Evolutionary conservation across 2,888 invertebrate species (phyloP).

Genomic region (Epistrophella euchroma): DNA sequence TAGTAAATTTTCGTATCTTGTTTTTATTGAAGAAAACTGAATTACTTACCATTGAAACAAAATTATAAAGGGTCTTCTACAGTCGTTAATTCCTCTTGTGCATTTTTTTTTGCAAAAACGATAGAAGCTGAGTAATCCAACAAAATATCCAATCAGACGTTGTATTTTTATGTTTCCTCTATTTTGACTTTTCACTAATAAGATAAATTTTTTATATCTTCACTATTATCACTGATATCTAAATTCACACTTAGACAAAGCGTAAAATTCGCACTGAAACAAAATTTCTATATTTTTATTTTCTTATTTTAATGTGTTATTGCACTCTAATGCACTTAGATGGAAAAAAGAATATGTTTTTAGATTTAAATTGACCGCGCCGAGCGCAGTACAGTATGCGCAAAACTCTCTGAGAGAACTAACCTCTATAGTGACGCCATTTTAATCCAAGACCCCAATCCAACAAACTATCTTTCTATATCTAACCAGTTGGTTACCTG

Average conservation of each 20-base stretch:
- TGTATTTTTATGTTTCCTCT: conserved; percentile 22
- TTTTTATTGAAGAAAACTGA: conserved; percentile 39
- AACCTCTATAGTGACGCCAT: conserved; percentile 82
- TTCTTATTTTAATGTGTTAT: conserved; percentile 26
- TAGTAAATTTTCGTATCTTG: conserved; percentile 48
- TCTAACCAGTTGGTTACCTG: conserved; percentile 59
- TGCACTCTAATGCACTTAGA: conserved; percentile 31
- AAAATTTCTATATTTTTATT: not conserved
- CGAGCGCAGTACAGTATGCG: conserved; percentile 81
- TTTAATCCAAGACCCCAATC: conserved; percentile 78
- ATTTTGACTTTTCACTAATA: no score
- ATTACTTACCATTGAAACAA: conserved; percentile 57
- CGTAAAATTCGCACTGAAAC: conserved; percentile 10
- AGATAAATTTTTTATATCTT: conserved; percentile 21
- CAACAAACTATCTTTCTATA: conserved; percentile 24
- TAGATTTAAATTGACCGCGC: conserved; percentile 77
- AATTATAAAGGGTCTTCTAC: conserved; percentile 26
- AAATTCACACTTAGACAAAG: conserved; percentile 15
- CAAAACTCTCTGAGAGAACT: conserved; percentile 82
- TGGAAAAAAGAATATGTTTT: not conserved
- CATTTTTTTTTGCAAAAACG: conserved; percentile 49
- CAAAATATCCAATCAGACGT: conserved; percentile 50
- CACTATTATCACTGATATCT: conserved; percentile 42
- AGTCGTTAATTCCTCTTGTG: conserved; percentile 34
- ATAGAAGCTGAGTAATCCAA: conserved; percentile 55